Percentiles rank a stretch among this genome's conserved stretches.
These are phyloP conservation scores for Nipponia nippon DNA, from an alignment of 2,113 vertebrate genomes.

Conservation along the genomic window DNA sequence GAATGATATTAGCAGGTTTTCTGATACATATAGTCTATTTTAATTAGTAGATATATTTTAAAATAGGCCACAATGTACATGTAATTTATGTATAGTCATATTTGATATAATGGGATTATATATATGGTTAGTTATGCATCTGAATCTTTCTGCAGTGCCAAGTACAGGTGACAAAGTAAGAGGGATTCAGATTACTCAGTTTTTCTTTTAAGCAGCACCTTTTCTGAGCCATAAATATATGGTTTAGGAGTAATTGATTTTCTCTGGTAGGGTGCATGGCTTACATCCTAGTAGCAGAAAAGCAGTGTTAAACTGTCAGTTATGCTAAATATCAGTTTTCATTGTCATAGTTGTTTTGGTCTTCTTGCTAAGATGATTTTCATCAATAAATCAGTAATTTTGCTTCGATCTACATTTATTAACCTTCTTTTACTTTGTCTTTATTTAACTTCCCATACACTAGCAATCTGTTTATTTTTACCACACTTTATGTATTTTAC, in stretches of 20 bases:
- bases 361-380: not conserved
- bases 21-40: not conserved
- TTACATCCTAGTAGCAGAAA: not conserved
- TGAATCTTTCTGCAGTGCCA: not conserved
- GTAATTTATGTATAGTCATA: not conserved
- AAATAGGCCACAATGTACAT: not conserved
- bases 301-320: not conserved
- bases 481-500: not conserved
- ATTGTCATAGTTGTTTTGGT: not conserved
- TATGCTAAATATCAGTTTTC: not conserved
- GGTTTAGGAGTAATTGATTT: conserved; percentile 21
- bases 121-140: not conserved
- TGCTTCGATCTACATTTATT: not conserved
- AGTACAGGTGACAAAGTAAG: not conserved
- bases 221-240: not conserved
- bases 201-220: not conserved
- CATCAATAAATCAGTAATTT: not conserved
- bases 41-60: not conserved
- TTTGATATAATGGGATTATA: not conserved
- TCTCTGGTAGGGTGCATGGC: not conserved
- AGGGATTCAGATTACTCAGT: not conserved
- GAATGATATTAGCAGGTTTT: not conserved
- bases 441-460: not conserved
- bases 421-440: not conserved
- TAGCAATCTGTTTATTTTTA: not conserved